A percentile compares a stretch with the other conserved stretches of the same genome.
These are phyloP conservation scores for Eupsittula cactorum DNA, from an alignment of 2,113 vertebrate species.

Conservation along the genomic window DNA sequence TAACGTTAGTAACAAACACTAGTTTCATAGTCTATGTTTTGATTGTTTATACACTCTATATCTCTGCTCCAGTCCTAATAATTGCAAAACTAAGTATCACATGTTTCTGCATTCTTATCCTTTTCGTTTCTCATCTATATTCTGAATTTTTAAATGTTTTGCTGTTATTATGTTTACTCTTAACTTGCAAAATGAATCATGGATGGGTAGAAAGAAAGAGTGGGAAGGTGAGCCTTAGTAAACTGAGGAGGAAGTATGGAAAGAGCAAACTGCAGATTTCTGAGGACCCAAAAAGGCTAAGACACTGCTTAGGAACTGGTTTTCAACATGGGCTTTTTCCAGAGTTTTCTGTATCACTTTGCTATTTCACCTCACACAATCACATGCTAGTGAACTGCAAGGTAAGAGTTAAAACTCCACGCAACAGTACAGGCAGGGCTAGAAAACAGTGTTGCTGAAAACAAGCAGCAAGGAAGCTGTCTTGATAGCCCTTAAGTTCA, in stretches of 20 bases:
- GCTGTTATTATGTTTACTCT: background rate
- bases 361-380: background rate
- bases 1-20: constrained; percentile 2
- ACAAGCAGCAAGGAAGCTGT: background rate
- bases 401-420: background rate
- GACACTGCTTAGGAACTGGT: background rate
- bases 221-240: background rate
- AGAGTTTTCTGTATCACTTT: background rate
- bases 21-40: constrained; percentile 20
- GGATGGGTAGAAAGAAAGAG: background rate
- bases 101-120: background rate
- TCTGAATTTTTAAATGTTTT: background rate
- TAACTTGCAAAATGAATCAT: background rate
- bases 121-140: background rate
- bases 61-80: background rate
- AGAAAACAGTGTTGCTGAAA: background rate
- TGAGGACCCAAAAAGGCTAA: background rate
- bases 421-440: background rate
- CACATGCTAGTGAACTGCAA: background rate
- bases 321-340: background rate
- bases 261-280: background rate
- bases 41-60: background rate
- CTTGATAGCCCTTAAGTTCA: background rate
- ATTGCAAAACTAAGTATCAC: background rate
- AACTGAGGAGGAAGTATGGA: background rate